A percentile compares a stretch with the other conserved stretches of the same genome.
These are phyloP conservation scores for Herpailurus yagouaroundi DNA, from an alignment of 2,113 vertebrate species.

Conservation along the genomic window DNA sequence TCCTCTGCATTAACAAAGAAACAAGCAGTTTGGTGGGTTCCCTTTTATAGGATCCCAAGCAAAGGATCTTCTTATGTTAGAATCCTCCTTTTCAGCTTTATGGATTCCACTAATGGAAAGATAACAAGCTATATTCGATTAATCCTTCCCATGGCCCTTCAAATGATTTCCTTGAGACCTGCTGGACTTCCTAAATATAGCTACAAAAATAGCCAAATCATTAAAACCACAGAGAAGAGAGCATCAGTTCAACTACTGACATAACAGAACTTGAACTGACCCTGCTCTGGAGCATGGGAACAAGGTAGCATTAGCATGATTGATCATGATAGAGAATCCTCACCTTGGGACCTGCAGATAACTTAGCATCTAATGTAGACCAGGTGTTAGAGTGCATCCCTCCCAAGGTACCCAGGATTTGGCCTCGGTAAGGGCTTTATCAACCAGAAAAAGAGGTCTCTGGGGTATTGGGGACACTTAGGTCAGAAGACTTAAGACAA, in stretches of 20 bases:
- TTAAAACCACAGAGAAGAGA: not conserved
- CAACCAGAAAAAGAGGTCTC: not conserved
- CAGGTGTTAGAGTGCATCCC: not conserved
- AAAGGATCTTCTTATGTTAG: constrained; percentile 47
- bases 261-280: rapidly evolving
- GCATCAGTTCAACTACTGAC: not conserved
- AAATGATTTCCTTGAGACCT: constrained; percentile 23
- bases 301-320: not conserved
- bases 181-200: constrained; percentile 25
- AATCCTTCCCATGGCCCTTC: not conserved
- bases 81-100: constrained; percentile 54
- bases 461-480: not conserved
- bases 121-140: constrained; percentile 31
- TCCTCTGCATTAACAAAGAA: not conserved
- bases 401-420: not conserved
- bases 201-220: not conserved
- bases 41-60: constrained; percentile 22
- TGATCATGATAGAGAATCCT: not conserved
- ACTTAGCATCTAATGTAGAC: not conserved
- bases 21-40: not conserved
- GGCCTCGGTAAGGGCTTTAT: not conserved
- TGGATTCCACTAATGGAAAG: constrained; percentile 55
- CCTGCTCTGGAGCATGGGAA: not conserved
- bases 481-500: not conserved
- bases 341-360: not conserved